Base-by-base conservation (phyloP, 1,140 invertebrate genomes). In the Pseudomyrmex dendroicus region DNA sequence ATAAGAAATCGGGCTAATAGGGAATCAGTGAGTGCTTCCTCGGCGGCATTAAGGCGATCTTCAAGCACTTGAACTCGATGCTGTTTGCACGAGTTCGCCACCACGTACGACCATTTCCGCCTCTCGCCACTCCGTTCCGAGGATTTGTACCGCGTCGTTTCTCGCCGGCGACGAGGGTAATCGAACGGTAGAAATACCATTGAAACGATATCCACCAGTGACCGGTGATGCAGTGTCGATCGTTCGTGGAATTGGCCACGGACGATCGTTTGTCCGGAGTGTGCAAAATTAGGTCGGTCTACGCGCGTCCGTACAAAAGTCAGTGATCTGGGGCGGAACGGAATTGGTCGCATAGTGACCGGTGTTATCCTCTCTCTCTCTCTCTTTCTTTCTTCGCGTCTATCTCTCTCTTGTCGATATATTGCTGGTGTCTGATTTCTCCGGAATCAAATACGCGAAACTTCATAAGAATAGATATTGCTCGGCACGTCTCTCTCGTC, bases 141-240 rank as follows among this genome's bases (percentile, higher is more conserved):
- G 72, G 72, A 83, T 83, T 63, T 83, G 82, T 83, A 83, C 62
- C 82, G 73, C 73, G 59, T 73, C 70, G 50, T 83, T 83, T 2
- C 52, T 74, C 57, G 61, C 59, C 62, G 72, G 20, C 46, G 50
- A 50, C 73, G 72, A 64, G 50, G 73, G 61, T 83, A 83, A 83
- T 83, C 82, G 72, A 83, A 83, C 44, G 35, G 62, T 73, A 61
- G 76, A 66, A 66, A 52, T 52, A 66, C 82, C 25, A 77, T 76
- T 48, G 82, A 83, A 83, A 20, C 70, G 82, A 66, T 77, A 83
- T 83, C 35, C 76, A 77, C 59, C 73, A 56, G 59, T 77, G 59
- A 52, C 46, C 13, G 12, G 73, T 76, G 82, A 83, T 83, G 70
- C 82, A 83, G 62, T 59, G 22, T 25, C 62, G 82, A 46, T 76